These are phyloP conservation scores for Acromyrmex echinatior DNA, from an alignment of 1,140 invertebrate genomes.

Conservation along the genomic window DNA sequence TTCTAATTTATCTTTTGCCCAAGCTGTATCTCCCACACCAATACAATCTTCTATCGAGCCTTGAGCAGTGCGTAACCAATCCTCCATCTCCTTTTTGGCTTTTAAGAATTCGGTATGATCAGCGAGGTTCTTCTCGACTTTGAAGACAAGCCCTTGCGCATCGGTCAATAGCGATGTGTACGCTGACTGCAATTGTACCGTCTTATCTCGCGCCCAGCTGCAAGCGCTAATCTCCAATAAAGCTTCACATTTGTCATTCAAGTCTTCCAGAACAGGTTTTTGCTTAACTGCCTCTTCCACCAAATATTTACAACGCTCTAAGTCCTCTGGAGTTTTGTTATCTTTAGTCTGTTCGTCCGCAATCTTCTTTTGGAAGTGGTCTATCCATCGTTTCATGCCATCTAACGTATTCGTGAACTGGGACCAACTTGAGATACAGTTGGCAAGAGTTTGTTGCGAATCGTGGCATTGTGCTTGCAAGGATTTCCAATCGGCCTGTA, in stretches of 20 bases:
- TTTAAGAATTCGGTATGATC: constrained; percentile 96
- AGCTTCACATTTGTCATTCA: constrained; percentile 95
- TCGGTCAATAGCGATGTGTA: constrained; percentile 93
- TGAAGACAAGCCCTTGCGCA: constrained; percentile 92
- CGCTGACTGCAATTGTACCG: constrained; percentile 93
- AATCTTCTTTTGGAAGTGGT: constrained; percentile 90
- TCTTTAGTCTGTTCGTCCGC: constrained; percentile 90
- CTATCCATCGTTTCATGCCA: constrained; percentile 93
- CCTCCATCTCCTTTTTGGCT: constrained; percentile 93
- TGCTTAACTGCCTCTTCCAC: constrained; percentile 92
- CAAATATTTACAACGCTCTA: constrained; percentile 92
- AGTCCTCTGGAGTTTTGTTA: constrained; percentile 93
- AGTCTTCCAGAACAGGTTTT: constrained; percentile 92
- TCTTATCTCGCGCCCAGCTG: constrained; percentile 94
- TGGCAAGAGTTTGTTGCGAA: constrained; percentile 91
- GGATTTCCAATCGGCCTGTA: constrained; percentile 96
- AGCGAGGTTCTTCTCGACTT: constrained; percentile 94
- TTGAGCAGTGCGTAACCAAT: constrained; percentile 93
- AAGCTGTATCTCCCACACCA: constrained; percentile 92
- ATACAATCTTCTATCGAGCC: constrained; percentile 93
- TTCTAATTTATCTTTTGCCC: constrained; percentile 94
- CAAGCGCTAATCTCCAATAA: constrained; percentile 94
- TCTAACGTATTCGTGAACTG: constrained; percentile 93
- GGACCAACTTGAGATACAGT: constrained; percentile 95
- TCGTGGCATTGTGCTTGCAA: constrained; percentile 93